Percentiles rank a stretch among this genome's conserved stretches.
Conservation (phyloP, 2,797 vertebrate species). For the Otus scops region DNA sequence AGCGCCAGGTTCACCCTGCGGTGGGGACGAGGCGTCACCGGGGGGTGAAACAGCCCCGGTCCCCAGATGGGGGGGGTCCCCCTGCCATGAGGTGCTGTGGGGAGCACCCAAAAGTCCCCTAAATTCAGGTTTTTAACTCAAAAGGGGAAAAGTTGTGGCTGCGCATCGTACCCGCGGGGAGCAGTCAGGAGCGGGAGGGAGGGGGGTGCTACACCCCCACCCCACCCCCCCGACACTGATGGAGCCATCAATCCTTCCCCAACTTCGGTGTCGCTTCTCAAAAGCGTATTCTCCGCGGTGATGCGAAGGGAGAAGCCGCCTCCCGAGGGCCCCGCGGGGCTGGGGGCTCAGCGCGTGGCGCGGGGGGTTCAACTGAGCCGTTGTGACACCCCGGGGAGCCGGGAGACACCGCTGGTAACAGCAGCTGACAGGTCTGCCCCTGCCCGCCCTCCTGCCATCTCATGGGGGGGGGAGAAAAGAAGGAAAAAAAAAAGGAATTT, state of each 20-base stretch:
- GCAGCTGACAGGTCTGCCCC: constrained; percentile 8
- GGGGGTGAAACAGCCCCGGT: accelerated
- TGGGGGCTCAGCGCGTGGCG: neutral
- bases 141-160: neutral
- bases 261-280: neutral
- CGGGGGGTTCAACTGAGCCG: neutral
- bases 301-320: neutral
- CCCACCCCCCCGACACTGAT: neutral
- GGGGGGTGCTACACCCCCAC: neutral
- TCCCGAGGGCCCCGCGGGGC: neutral
- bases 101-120: accelerated
- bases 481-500: too few species aligned
- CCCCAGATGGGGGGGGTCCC: accelerated
- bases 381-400: constrained; percentile 32
- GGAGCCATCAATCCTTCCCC: neutral
- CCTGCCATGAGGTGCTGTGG: too few species aligned
- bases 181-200: neutral
- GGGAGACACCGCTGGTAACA: neutral
- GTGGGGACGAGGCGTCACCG: neutral
- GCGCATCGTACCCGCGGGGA: accelerated
- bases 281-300: neutral
- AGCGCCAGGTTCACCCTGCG: constrained; percentile 93
- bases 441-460: neutral
- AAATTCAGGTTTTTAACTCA: accelerated
- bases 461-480: accelerated